Conservation (phyloP, 2,797 vertebrate species). For the Lithobates sylvaticus region DNA sequence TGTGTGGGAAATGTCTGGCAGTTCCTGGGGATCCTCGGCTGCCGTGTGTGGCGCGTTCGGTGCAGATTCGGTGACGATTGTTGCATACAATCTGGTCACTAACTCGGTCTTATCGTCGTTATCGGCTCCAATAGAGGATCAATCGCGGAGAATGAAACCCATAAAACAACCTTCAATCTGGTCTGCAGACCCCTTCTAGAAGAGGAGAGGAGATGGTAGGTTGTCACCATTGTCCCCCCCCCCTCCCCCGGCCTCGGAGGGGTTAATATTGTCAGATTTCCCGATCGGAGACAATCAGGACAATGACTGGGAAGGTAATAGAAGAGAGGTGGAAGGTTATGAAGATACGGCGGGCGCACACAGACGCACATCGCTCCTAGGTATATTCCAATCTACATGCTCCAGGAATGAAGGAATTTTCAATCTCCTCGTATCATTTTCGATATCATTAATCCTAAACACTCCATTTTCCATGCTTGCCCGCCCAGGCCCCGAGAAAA, state of each 20-base stretch:
- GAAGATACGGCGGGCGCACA: slow-evolving; percentile 53
- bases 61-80: no score
- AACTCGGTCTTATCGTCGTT: no score
- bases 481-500: slow-evolving; percentile 87
- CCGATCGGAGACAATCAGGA: not conserved
- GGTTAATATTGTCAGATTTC: not conserved
- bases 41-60: no score
- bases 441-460: slow-evolving; percentile 98
- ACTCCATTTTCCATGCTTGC: slow-evolving; percentile 96
- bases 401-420: slow-evolving; percentile 97
- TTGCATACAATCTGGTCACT: no score
- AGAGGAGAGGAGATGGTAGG: no score
- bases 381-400: slow-evolving; percentile 90
- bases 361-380: slow-evolving; percentile 77
- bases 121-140: no score
- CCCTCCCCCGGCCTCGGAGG: not conserved
- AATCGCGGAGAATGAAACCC: no score
- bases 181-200: no score
- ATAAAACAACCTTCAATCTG: no score
- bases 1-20: no score
- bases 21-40: no score
- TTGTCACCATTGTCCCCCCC: no score
- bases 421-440: slow-evolving; percentile 99
- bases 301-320: slow-evolving; percentile 23
- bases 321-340: slow-evolving; percentile 50